Base-by-base conservation (phyloP, 2,113 vertebrate species). In the Centropus bengalensis region DNA sequence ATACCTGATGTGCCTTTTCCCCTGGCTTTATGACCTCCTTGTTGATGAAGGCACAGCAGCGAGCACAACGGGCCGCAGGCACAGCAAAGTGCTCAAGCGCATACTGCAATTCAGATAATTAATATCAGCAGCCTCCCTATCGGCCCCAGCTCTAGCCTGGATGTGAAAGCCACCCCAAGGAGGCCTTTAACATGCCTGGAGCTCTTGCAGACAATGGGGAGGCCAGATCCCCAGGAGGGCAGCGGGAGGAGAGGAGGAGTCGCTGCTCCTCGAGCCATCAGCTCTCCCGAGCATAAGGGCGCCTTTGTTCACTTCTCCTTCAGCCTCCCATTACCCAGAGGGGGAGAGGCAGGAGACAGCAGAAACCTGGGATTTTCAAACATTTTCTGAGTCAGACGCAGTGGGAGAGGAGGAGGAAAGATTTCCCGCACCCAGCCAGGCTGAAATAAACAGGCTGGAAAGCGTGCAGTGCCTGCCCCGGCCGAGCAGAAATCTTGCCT, bases 341-440 rank as follows among this genome's bases (percentile, higher is more conserved):
- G n/a, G 76, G 79, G 69, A 86, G 79, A 96, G 70, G 87, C 69
- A 76, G 84, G 86, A 87, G 96, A 63, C 2, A 0, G 91, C 68
- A 94, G 79, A 86, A 96, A 94, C 88, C 88, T 88, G 90, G 88
- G 73, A 68, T 94, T 96, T 93, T 88, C 82, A 71, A 96, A 64
- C 75, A 59, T 63, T 93, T 94, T 94, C 82, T 89, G 91, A 97
- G 38, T 96, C 95, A 93, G 82, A 79, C 19, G 52, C 85, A 81
- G 79, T 5, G 42, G 71, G 82, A 95, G 78, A 89, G 67, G 56
- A 88, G 73, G 68, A 93, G 56, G 82, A 64, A 89, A 83, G 49
- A 23, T 8, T 90, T 94, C 93, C 87, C 2, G 6, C 55, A 86
- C 10, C 67, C 71, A 47, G 66, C 16, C 49, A 73, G 59, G 78